Evolutionary conservation across 2,797 vertebrate species (phyloP).

Genomic region (Chelon auratus): DNA sequence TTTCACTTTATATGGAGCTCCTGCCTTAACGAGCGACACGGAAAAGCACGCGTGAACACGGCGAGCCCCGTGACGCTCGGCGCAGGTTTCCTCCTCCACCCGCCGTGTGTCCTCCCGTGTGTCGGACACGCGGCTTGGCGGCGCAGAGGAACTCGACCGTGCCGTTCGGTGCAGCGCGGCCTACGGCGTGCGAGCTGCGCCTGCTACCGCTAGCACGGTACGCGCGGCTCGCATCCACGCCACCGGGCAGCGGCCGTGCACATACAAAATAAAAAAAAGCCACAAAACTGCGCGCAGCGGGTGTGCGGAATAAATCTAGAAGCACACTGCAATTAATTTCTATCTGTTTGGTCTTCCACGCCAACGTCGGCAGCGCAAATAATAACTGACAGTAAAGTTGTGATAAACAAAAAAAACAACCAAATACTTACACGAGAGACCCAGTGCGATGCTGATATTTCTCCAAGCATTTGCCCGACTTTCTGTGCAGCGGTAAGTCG

Average conservation of each 20-base stretch:
- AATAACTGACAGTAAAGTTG: constrained; percentile 66
- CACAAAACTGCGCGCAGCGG: background rate
- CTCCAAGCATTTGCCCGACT: constrained; percentile 77
- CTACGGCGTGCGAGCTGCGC: constrained; percentile 53
- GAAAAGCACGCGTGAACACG: background rate
- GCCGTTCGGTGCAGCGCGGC: constrained; percentile 60
- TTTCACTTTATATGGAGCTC: background rate
- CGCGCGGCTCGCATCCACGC: constrained; percentile 49
- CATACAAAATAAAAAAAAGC: background rate
- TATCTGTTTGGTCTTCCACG: background rate
- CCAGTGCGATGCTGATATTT: constrained; percentile 69
- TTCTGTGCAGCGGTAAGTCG: constrained; percentile 80
- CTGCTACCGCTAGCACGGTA: constrained; percentile 75
- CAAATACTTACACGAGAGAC: constrained; percentile 77
- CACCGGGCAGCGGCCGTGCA: constrained; percentile 4
- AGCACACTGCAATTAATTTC: rapidly evolving
- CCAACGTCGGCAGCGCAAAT: constrained; percentile 10
- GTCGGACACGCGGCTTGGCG: constrained; percentile 39
- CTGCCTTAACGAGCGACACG: background rate
- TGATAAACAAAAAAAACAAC: constrained; percentile 34
- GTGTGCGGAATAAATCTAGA: rapidly evolving
- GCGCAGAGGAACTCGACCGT: constrained; percentile 23
- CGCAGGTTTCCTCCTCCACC: background rate
- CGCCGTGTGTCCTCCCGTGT: constrained; percentile 17
- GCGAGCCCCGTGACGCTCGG: background rate